A percentile compares a stretch with the other conserved stretches of the same genome.
phyloP scores from a whole-genome alignment of 2,113 vertebrate species.

The Puntigrus tetrazona region DNA sequence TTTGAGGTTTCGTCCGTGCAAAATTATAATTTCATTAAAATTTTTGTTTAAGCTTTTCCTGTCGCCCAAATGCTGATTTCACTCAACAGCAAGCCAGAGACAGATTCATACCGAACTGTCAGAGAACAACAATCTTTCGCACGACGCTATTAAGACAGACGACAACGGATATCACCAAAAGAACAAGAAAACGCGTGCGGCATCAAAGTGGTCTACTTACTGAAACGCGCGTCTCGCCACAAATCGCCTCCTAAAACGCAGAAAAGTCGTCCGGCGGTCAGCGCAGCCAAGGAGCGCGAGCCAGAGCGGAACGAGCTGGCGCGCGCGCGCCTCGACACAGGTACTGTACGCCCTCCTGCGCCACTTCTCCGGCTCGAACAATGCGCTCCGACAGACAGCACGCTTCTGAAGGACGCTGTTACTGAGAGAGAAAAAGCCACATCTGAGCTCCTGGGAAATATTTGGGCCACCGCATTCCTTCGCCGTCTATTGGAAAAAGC shows the following conservation, averaged over 20 bases:
- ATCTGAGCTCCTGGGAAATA: background rate
- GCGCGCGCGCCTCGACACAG: conserved; percentile 26
- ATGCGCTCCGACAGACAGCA: background rate
- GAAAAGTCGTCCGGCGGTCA: background rate
- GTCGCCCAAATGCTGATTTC: background rate
- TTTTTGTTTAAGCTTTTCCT: background rate
- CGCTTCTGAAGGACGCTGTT: background rate
- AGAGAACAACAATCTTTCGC: background rate
- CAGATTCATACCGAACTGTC: background rate
- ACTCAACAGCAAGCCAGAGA: background rate
- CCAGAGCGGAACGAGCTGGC: too few relatives aligned
- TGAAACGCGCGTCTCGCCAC: background rate
- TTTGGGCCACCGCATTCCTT: background rate
- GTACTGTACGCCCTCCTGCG: conserved; percentile 30
- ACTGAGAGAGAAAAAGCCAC: background rate
- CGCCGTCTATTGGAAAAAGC: background rate
- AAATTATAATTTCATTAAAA: background rate
- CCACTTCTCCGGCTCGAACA: background rate
- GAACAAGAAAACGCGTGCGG: background rate
- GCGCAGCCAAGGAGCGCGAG: background rate
- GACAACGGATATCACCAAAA: background rate
- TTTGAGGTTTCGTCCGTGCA: background rate
- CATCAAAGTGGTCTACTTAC: conserved; percentile 4
- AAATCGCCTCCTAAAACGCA: background rate
- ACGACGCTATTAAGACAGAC: background rate